Evolutionary conservation across 2,797 vertebrate species (phyloP), one percentile per base, ranked within the genome.

Genomic region (Simalia tracyae): DNA sequence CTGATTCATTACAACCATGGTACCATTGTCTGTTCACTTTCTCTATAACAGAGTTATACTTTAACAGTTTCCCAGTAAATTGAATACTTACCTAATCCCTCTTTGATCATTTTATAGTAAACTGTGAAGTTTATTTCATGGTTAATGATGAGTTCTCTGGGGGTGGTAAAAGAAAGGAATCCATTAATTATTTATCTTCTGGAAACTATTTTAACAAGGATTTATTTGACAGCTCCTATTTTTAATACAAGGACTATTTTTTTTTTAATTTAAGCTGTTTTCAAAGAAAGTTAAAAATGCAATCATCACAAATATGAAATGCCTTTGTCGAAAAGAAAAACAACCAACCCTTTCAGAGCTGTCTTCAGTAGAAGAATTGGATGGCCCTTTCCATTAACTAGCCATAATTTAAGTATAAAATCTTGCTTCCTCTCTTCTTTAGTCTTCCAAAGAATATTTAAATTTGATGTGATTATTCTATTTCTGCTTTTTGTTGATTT

Each of bases 41-140:
- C 94, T 95, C 91, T 95, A 12, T 94, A 93, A 95, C 93, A 81
- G 50, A 96, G 93, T 95, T 95, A 93, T n/a, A 91, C 89, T 96
- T 36, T 84, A 96, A 93, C 22, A 24, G 95, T 95, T 95, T 96
- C 94, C 94, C 94, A 95, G 95, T 95, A 96, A 96, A 96, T 94
- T 96, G 92, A 96, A 96, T 95, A 96, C 92, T 93, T 97, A 96
- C 94, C 97, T 96, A 96, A 96, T 96, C 96, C 95, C 95, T 95
- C 95, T 97, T 96, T 96, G 96, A 96, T 96, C 92, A 95, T 97
- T 97, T 95, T 93, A 85, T 96, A 95, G 93, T 96, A 96, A 97
- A 96, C 94, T 95, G 89, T 96, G 95, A 96, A 95, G 96, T 95
- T 96, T 96, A 95, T 96, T 96, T 95, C 94, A 95, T 95, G 95